A percentile compares a stretch with the other conserved stretches of the same genome.
phyloP scores from a whole-genome alignment of 2,797 vertebrate species.

The Tragopan temminckii region DNA sequence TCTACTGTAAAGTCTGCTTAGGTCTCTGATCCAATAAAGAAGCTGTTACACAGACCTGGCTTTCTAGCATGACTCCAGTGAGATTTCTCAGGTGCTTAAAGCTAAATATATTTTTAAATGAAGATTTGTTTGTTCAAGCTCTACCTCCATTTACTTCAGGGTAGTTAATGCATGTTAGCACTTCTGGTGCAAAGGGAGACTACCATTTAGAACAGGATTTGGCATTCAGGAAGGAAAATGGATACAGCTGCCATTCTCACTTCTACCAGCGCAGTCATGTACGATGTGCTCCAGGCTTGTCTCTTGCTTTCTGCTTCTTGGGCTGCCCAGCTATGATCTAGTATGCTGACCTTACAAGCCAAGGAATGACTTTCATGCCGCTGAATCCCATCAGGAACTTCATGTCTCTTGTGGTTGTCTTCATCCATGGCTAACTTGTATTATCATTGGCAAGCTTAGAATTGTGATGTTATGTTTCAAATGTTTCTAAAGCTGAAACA shows the following conservation, averaged over 20 bases:
- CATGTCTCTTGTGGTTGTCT: slow-evolving; percentile 49
- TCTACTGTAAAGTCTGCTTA: not conserved
- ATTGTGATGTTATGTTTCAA: slow-evolving; percentile 85
- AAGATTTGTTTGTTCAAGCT: not conserved
- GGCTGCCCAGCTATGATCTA: slow-evolving; percentile 18
- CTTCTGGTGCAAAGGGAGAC: not conserved
- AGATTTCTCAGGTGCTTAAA: slow-evolving; percentile 1
- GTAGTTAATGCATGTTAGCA: not conserved
- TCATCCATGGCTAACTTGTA: slow-evolving; percentile 77
- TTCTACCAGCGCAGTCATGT: not conserved
- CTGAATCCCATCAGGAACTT: slow-evolving; percentile 47
- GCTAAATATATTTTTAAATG: not conserved
- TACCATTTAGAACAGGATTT: not conserved
- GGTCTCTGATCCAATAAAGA: not conserved
- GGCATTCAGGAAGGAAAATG: not conserved
- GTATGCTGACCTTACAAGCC: not conserved
- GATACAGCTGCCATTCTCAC: not conserved
- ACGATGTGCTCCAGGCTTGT: not conserved
- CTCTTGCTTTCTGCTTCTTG: not conserved
- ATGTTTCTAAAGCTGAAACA: slow-evolving; percentile 82
- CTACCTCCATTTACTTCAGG: not conserved
- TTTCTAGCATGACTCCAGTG: not conserved
- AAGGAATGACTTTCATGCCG: slow-evolving; percentile 27
- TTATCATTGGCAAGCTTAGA: slow-evolving; percentile 81
- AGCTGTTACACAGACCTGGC: not conserved